Percentiles rank a stretch among this genome's conserved stretches.
Conservation (phyloP, 2,888 invertebrate genomes). For the Eupithecia inturbata region DNA sequence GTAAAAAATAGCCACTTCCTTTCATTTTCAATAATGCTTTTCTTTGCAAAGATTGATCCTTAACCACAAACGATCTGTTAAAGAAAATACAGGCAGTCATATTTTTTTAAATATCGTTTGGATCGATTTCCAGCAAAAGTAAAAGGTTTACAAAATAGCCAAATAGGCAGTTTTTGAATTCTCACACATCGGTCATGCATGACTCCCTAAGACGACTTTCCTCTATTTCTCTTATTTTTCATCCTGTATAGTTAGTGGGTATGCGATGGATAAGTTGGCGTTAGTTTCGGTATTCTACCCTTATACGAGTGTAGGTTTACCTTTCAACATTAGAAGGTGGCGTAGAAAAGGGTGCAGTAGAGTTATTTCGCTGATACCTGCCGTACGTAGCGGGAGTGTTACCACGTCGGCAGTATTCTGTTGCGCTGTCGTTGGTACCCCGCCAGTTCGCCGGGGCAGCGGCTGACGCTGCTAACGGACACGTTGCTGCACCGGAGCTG, state of each 20-base stretch:
- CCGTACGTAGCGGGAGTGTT: slow-evolving; percentile 82
- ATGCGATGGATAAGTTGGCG: slow-evolving; percentile 19
- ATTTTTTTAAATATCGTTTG: too few relatives aligned
- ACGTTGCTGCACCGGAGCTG: slow-evolving; percentile 69
- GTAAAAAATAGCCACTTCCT: too few relatives aligned
- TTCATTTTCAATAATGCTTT: too few relatives aligned
- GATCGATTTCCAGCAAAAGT: too few relatives aligned
- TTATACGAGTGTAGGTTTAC: slow-evolving; percentile 54
- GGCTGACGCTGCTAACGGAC: slow-evolving; percentile 76
- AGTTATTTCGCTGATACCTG: slow-evolving; percentile 85
- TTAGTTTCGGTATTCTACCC: slow-evolving; percentile 37
- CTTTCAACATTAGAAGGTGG: slow-evolving; percentile 79
- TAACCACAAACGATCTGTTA: too few relatives aligned
- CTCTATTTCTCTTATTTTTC: neutral
- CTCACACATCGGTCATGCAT: neutral
- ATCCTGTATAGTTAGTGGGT: slow-evolving; percentile 20
- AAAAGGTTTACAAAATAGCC: too few relatives aligned
- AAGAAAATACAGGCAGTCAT: too few relatives aligned
- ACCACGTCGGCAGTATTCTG: slow-evolving; percentile 79
- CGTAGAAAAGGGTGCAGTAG: slow-evolving; percentile 75
- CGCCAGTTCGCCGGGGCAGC: slow-evolving; percentile 80
- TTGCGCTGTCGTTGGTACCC: slow-evolving; percentile 80
- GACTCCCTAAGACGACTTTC: neutral
- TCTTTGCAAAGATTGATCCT: too few relatives aligned
- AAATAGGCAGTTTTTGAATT: neutral